phyloP scores from a whole-genome alignment of 2,113 vertebrate genomes.

The Gallinago media region DNA sequence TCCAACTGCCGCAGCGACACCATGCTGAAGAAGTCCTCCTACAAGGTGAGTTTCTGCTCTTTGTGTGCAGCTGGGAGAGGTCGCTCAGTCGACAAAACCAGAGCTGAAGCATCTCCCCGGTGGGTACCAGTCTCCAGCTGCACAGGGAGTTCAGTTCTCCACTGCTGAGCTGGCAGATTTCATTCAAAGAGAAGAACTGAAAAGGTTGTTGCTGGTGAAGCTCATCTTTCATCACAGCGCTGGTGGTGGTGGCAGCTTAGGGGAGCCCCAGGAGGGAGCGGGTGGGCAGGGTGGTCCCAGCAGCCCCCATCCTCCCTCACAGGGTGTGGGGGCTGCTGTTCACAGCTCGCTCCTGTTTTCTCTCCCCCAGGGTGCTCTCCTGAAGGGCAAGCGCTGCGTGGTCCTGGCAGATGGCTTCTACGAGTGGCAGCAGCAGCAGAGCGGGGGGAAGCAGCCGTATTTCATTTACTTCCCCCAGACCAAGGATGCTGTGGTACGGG shows the following conservation, averaged over 20 bases:
- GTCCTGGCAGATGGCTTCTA: constrained; percentile 96
- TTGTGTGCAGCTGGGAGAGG: background rate
- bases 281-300: background rate
- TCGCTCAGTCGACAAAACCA: background rate
- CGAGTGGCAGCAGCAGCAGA: constrained; percentile 86
- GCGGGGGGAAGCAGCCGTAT: constrained; percentile 86
- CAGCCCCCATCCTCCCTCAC: background rate
- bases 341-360: background rate
- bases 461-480: constrained; percentile 95
- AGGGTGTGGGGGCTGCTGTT: background rate
- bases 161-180: background rate
- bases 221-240: background rate
- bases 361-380: constrained; percentile 82
- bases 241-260: background rate
- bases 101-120: background rate
- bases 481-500: constrained; percentile 36
- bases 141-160: background rate
- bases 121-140: rapidly evolving
- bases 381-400: constrained; percentile 92
- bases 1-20: constrained; percentile 94
- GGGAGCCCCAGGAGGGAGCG: rapidly evolving
- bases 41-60: constrained; percentile 82
- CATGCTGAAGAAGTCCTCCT: constrained; percentile 88
- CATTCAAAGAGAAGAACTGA: background rate
- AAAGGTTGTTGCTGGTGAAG: background rate